Percentiles rank a stretch among this genome's conserved stretches.
phyloP scores from a whole-genome alignment of 2,113 vertebrate genomes.

The Zosterops pallidus region DNA sequence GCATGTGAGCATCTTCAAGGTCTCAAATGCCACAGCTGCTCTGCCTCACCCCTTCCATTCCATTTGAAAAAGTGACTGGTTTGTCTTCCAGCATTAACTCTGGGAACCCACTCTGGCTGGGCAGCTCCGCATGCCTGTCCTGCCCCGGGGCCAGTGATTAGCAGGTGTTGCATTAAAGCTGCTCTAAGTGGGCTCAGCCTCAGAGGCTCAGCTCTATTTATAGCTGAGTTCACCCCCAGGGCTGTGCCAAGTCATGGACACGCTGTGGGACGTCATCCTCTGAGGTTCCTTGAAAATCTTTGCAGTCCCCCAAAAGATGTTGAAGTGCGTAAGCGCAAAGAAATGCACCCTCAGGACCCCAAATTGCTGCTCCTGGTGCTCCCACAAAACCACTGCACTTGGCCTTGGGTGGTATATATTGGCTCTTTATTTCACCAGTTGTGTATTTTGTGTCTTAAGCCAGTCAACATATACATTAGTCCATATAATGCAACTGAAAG shows the following conservation, averaged over 20 bases:
- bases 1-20: neutral
- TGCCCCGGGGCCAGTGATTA: fast-evolving
- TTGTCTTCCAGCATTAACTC: neutral
- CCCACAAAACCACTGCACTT: neutral
- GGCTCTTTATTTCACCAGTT: neutral
- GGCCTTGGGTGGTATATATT: neutral
- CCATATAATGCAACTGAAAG: neutral
- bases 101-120: neutral
- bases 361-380: neutral
- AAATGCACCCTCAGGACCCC: neutral
- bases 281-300: neutral
- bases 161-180: conserved; percentile 28
- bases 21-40: neutral
- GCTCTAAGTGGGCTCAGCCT: neutral
- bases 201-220: neutral
- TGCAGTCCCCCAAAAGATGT: fast-evolving
- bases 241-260: neutral
- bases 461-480: neutral
- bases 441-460: neutral
- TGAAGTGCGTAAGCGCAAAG: fast-evolving
- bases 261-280: neutral
- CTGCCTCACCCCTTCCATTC: neutral
- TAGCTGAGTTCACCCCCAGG: neutral
- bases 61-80: fast-evolving
- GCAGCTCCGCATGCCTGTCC: neutral